phyloP scores from a whole-genome alignment of 2,888 invertebrate species.

The Euzophera pinguis region DNA sequence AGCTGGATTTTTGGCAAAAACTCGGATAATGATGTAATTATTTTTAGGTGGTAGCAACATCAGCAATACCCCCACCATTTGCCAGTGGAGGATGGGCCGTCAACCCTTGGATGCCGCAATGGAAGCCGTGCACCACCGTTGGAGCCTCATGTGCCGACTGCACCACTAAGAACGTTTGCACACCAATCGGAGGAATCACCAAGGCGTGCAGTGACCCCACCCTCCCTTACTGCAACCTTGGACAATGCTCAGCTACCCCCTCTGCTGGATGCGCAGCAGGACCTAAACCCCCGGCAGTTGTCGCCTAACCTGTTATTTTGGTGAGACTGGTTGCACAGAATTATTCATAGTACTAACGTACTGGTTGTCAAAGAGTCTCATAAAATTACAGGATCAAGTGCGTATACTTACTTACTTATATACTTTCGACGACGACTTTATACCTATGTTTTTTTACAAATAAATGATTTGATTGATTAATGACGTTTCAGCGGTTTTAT shows the following conservation, averaged over 20 bases:
- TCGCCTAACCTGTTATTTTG: not conserved
- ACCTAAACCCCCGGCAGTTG: not conserved
- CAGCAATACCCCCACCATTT: constrained; percentile 47
- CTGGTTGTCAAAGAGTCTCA: not conserved
- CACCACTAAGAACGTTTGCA: constrained; percentile 58
- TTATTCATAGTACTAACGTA: too few relatives aligned
- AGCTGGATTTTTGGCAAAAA: too few relatives aligned
- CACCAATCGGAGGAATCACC: constrained; percentile 58
- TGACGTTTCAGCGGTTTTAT: too few relatives aligned
- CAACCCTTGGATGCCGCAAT: constrained; percentile 63
- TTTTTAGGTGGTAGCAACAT: constrained; percentile 46
- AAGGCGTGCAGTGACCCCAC: constrained; percentile 51
- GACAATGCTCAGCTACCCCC: not conserved
- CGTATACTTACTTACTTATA: too few relatives aligned
- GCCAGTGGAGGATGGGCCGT: constrained; percentile 24
- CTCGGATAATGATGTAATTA: not conserved
- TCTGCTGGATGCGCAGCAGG: not conserved
- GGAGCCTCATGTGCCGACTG: constrained; percentile 59
- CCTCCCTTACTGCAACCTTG: not conserved
- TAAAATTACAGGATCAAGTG: too few relatives aligned
- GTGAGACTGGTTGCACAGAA: too few relatives aligned
- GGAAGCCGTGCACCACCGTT: constrained; percentile 53
- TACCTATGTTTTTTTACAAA: too few relatives aligned
- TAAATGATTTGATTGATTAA: too few relatives aligned
- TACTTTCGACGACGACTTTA: too few relatives aligned